Base-by-base conservation (phyloP, 92 coral and sea anemone species). In the Siderastrea radians region DNA sequence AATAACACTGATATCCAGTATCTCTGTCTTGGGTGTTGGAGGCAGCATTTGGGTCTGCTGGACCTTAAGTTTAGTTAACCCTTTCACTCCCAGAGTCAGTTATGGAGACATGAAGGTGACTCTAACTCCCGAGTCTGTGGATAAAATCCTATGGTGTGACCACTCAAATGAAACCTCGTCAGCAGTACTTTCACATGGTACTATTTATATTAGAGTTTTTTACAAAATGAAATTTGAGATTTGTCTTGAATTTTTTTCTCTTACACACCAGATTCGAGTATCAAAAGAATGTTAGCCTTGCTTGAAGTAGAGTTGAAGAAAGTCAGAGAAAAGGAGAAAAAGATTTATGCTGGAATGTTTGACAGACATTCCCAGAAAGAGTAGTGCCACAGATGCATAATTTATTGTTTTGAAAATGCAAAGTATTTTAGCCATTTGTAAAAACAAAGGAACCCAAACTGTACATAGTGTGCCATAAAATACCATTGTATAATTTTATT, bases 321-420 rank as follows among this genome's bases (percentile, higher is more conserved):
- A 74, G 77, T 89, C 26, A 89, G 84, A 58, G 98, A 96, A 72
- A 94, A 93, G 69, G 98, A 98, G 71, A 96, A 96, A 81, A 93
- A 82, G 69, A 89, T 94, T 1, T 98, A 98, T 86, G 96, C 94
- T 9, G 98, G 94, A 78, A 98, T 98, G 99, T 98, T 98, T 91
- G 93, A 87, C 14, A 92, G 93, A 65, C 65, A 87, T 19, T 59
- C 89, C 52, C 26, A 85, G 61, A 77, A 77, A 77, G 83, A 85
- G 45, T 73, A 74, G 38, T 26, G 38, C 0, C 38, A 26, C 63
- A 19, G 38, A 44, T 60, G 43, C 70, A 55, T 54, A 38, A 15
- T 49, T 7, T 49, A 44, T 15, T 15, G 44, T 68, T 68, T 54
- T 6, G 12, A 51, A 52, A 68, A 50, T 66, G 17, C 84, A 80